phyloP scores from a whole-genome alignment of 2,113 vertebrate genomes.

The Parotia lawesii region DNA sequence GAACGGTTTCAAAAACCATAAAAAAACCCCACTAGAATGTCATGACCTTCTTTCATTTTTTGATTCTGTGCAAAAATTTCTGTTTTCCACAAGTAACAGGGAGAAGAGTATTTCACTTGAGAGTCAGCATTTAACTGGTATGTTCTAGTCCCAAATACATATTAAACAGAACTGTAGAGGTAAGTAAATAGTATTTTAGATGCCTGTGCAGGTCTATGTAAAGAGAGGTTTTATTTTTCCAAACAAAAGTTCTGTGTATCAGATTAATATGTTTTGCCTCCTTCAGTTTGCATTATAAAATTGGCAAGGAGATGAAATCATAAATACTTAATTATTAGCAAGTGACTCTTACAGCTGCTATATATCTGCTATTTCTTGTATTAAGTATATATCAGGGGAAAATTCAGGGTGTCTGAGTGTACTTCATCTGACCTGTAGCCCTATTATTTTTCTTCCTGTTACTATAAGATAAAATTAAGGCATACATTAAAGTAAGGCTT shows the following conservation, averaged over 20 bases:
- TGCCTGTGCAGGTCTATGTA: background rate
- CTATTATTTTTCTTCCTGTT: background rate
- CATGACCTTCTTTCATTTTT: constrained; percentile 23
- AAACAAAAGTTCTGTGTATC: background rate
- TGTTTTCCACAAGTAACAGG: background rate
- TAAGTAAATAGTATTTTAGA: background rate
- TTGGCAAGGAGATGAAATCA: background rate
- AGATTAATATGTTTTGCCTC: background rate
- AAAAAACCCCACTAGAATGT: constrained; percentile 10
- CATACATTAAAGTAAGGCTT: background rate
- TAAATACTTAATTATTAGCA: constrained; percentile 26
- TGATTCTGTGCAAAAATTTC: background rate
- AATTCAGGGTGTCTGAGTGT: background rate
- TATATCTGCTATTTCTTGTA: background rate
- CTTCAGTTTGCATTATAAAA: background rate
- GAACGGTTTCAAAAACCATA: constrained; percentile 24
- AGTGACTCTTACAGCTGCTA: background rate
- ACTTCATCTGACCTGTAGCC: background rate
- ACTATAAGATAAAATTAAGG: background rate
- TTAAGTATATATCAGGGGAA: background rate
- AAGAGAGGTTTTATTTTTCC: background rate
- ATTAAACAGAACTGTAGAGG: background rate
- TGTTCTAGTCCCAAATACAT: background rate
- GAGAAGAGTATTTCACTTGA: background rate
- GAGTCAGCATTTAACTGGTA: background rate